Base-by-base conservation (phyloP, 1,140 invertebrate species). In the Harpegnathos saltator region DNA sequence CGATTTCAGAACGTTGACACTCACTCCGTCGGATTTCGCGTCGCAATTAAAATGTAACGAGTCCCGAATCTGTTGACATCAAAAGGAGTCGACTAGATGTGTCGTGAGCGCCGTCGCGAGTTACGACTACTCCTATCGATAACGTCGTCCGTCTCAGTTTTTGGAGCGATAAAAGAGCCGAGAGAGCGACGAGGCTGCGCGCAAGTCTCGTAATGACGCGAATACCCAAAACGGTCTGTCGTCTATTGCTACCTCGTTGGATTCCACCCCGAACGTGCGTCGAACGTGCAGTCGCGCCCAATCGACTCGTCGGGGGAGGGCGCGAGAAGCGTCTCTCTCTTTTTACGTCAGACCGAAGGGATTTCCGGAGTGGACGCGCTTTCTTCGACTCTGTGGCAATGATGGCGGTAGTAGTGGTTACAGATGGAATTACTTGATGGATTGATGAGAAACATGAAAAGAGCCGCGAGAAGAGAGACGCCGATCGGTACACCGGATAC, bases 31-130 rank as follows among this genome's bases (percentile, higher is more conserved):
- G 1, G n/a, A n/a, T n/a, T n/a, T n/a, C 29, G 74, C 59, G 38
- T 56, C 14, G 50, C 17, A 68, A 68, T 78, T 69, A 78, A 69
- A 78, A 68, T 14, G 50, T 56, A 78, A 78, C 33, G 22, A 78
- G 17, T 22, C 3, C 15, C 7, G 56, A 3, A 9, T 19, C 29
- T 14, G 15, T 50, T 14, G 15, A 22, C 38, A 22, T 22, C n/a
- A 15, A n/a, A 29, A 77, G 7, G 33, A 3, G 38, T 44, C 7
- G 26, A 56, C 63, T 9, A 26, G 15, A 77, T 19, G 17, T 52
- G 26, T 77, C 29, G 50, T 14, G 61, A 38, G 17, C 44, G 26
- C 29, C 33, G 48, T 54, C 56, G 29, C 56, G 56, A 74, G 3
- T 19, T 77, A 24, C n/a, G 38, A 56, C 63, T 22, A 44, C 33